phyloP scores from a whole-genome alignment of 2,888 invertebrate species.

The Cephus pygmeus region DNA sequence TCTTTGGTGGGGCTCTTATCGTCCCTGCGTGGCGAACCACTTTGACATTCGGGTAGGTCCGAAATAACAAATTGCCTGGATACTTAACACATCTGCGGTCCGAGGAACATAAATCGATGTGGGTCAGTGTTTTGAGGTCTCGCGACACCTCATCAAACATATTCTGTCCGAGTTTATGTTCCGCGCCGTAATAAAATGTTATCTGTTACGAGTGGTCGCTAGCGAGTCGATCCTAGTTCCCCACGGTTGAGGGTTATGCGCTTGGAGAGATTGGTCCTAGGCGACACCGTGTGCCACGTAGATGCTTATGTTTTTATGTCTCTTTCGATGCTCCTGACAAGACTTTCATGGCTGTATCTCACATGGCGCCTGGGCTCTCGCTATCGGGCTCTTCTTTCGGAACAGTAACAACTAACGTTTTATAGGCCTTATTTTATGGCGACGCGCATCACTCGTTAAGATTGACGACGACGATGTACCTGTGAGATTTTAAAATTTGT shows the following conservation, averaged over 20 bases:
- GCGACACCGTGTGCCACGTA: background rate
- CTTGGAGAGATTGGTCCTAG: background rate
- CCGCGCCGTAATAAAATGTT: conserved; percentile 36
- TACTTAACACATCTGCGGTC: conserved; percentile 6
- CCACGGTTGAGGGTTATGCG: conserved; percentile 7
- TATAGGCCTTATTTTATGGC: background rate
- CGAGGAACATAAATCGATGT: conserved; percentile 1
- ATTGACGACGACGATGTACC: background rate
- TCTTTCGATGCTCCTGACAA: conserved; percentile 6
- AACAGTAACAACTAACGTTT: background rate
- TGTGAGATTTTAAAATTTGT: background rate
- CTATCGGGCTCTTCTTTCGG: background rate
- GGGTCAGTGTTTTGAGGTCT: conserved; percentile 11
- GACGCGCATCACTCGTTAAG: background rate
- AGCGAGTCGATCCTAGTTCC: conserved; percentile 15
- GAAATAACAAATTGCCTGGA: conserved; percentile 2
- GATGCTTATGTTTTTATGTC: conserved; percentile 8
- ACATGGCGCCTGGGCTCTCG: background rate
- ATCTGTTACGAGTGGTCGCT: conserved; percentile 26
- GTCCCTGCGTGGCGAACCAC: background rate
- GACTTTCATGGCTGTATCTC: background rate
- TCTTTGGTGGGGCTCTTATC: background rate
- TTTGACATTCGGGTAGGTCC: background rate
- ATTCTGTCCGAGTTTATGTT: conserved; percentile 41
- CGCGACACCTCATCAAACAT: conserved; percentile 43